phyloP scores from a whole-genome alignment of 2,113 vertebrate species.

The Hiodon alosoides region DNA sequence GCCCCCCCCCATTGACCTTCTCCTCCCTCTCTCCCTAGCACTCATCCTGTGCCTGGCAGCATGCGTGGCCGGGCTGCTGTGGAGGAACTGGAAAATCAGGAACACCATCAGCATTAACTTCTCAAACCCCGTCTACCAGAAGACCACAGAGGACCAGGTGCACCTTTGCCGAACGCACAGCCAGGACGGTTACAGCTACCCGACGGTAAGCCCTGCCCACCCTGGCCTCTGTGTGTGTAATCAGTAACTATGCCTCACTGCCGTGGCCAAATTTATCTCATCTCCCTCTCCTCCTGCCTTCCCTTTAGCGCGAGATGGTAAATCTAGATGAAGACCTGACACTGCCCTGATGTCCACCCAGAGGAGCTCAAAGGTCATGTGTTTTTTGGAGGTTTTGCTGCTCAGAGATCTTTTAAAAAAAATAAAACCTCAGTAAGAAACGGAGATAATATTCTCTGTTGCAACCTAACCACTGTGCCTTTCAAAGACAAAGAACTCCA shows the following conservation, averaged over 20 bases:
- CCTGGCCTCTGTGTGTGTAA: too few species aligned
- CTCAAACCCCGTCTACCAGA: slow-evolving; percentile 86
- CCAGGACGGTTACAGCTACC: slow-evolving; percentile 73
- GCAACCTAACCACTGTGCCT: neutral
- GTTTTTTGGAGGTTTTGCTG: neutral
- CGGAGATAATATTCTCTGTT: neutral
- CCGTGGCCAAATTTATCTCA: neutral
- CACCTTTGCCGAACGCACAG: slow-evolving; percentile 72
- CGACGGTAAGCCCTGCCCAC: slow-evolving; percentile 56
- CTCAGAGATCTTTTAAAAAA: neutral
- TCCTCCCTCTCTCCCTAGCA: slow-evolving; percentile 26
- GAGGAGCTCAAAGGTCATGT: neutral
- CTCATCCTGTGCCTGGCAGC: slow-evolving; percentile 57
- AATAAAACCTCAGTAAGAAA: too few species aligned
- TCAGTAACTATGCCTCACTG: neutral
- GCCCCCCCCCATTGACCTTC: neutral
- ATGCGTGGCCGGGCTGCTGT: slow-evolving; percentile 61
- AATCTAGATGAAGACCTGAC: slow-evolving; percentile 72
- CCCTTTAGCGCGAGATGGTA: slow-evolving; percentile 71
- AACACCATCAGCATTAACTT: slow-evolving; percentile 86
- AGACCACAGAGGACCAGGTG: slow-evolving; percentile 76
- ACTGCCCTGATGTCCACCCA: slow-evolving; percentile 37
- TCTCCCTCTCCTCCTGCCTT: slow-evolving; percentile 2
- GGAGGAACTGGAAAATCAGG: slow-evolving; percentile 76
- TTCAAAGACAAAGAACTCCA: neutral